Percentiles rank a stretch among this genome's conserved stretches.
phyloP scores from a whole-genome alignment of 1,140 invertebrate species.

The Hermetia illucens region DNA sequence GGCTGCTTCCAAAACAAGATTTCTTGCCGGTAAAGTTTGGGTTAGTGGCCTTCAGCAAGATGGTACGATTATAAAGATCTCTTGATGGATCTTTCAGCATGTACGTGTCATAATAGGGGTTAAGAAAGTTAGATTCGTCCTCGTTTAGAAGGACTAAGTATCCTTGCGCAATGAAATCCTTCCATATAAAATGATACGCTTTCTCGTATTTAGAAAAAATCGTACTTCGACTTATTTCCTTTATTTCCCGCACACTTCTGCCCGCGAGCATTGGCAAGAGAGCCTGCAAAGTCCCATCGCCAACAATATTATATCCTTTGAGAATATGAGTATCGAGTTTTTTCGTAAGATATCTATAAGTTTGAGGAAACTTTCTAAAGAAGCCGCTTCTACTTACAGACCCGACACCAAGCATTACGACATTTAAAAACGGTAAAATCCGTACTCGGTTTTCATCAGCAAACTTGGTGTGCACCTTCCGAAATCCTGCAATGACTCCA shows the following conservation, averaged over 20 bases:
- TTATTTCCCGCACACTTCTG: constrained; percentile 74
- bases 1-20: constrained; percentile 60
- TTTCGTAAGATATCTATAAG: constrained; percentile 59
- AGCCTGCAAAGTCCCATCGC: constrained; percentile 88
- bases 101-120: constrained; percentile 80
- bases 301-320: constrained; percentile 82
- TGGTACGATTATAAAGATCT: constrained; percentile 81
- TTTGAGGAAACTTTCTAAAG: constrained; percentile 69
- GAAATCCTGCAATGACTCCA: too few species aligned
- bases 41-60: constrained; percentile 42
- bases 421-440: too few species aligned
- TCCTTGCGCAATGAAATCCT: constrained; percentile 54
- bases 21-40: constrained; percentile 38
- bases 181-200: constrained; percentile 70
- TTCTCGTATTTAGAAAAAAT: constrained; percentile 51
- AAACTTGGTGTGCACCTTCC: too few species aligned
- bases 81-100: constrained; percentile 75
- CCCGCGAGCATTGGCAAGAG: constrained; percentile 83
- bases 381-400: constrained; percentile 79
- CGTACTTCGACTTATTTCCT: constrained; percentile 63
- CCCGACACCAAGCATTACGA: constrained; percentile 84
- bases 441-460: too few species aligned
- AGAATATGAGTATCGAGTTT: constrained; percentile 51
- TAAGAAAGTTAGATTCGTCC: constrained; percentile 70
- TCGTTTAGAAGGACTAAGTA: constrained; percentile 71